Evolutionary conservation across 2,113 vertebrate genomes (phyloP).

Genomic region (Nothocercus nigrocapillus): DNA sequence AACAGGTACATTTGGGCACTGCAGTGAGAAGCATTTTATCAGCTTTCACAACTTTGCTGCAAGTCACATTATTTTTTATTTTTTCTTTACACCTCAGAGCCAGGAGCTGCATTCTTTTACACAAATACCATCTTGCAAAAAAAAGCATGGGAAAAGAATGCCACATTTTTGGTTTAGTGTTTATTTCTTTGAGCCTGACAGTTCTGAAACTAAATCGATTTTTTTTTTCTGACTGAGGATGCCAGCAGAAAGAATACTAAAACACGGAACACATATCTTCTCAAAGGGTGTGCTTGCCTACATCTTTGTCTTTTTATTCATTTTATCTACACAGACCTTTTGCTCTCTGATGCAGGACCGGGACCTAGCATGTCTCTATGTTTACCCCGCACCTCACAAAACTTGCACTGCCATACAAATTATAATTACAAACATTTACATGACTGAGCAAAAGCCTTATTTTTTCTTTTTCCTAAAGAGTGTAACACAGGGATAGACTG

Average conservation of each 20-base stretch:
- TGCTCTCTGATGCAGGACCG: neutral
- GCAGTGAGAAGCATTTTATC: neutral
- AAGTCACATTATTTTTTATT: neutral
- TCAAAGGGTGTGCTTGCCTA: neutral
- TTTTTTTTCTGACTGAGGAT: neutral
- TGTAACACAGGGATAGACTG: constrained; percentile 18
- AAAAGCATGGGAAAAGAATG: neutral
- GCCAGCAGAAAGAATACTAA: neutral
- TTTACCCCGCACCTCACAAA: neutral
- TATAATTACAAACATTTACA: neutral
- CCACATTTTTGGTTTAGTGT: neutral
- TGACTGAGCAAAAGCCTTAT: neutral
- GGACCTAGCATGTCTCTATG: neutral
- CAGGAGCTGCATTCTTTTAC: neutral
- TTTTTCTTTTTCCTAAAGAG: constrained; percentile 28
- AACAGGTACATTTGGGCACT: neutral
- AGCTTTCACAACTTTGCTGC: neutral
- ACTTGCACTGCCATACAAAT: neutral
- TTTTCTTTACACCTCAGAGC: neutral
- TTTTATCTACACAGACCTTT: neutral
- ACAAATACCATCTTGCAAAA: neutral
- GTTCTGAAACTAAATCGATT: neutral
- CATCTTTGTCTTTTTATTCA: neutral
- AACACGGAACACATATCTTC: neutral
- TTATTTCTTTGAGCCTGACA: neutral